phyloP scores from a whole-genome alignment of 2,888 invertebrate species.

The Drosophila hamatofila region DNA sequence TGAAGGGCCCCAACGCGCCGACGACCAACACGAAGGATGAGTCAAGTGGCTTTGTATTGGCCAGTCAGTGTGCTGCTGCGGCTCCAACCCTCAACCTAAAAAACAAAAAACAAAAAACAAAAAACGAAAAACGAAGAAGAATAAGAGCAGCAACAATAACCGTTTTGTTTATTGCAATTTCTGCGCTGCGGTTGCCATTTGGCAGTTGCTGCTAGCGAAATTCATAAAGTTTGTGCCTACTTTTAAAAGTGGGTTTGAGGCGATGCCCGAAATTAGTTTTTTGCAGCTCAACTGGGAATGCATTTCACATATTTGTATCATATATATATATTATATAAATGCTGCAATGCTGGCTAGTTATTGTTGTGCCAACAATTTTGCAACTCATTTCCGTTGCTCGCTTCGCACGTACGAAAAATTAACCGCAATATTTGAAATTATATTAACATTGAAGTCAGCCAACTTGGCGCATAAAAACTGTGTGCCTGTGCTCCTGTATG shows the following conservation, averaged over 20 bases:
- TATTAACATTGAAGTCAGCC: conserved; percentile 67
- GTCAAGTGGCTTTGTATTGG: conserved; percentile 55
- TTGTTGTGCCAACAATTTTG: conserved; percentile 33
- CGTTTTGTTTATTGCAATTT: conserved; percentile 70
- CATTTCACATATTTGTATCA: conserved; percentile 20
- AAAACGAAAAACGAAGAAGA: conserved; percentile 12
- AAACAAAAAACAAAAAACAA: conserved; percentile 17
- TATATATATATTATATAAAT: conserved; percentile 29
- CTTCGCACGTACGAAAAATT: conserved; percentile 56
- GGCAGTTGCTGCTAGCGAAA: conserved; percentile 46
- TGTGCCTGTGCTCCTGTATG: conserved; percentile 29
- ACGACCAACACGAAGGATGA: conserved; percentile 4
- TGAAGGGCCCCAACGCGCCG: conserved; percentile 30
- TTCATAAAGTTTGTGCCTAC: conserved; percentile 65
- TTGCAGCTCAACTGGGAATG: conserved; percentile 38
- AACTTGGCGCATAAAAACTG: conserved; percentile 45
- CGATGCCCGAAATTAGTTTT: conserved; percentile 61
- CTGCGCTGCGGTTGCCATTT: conserved; percentile 38
- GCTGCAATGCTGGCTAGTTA: conserved; percentile 25
- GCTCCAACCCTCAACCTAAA: conserved; percentile 8
- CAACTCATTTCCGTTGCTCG: conserved; percentile 61
- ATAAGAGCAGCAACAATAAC: conserved; percentile 51
- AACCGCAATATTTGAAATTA: conserved; percentile 78
- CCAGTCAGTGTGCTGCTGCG: conserved; percentile 29
- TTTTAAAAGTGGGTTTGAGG: conserved; percentile 27